Conservation (phyloP, 2,888 invertebrate species). For the Lithophane leautieri region DNA sequence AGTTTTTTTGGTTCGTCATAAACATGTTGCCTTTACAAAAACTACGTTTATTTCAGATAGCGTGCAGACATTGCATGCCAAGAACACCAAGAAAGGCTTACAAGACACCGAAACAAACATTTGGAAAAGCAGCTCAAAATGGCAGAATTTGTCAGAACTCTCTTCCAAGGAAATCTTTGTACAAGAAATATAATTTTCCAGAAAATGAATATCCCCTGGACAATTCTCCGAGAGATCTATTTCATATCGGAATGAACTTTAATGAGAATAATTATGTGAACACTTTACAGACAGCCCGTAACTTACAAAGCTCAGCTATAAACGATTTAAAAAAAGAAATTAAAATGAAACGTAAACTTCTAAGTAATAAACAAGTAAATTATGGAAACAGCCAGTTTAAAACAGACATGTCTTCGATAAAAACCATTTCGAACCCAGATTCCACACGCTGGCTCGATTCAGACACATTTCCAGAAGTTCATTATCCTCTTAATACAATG, state of each 20-base stretch:
- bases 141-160: slow-evolving; percentile 14
- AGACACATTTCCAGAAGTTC: slow-evolving; percentile 79
- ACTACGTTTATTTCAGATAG: slow-evolving; percentile 71
- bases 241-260: slow-evolving; percentile 28
- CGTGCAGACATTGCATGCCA: slow-evolving; percentile 68
- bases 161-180: slow-evolving; percentile 48
- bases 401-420: slow-evolving; percentile 23
- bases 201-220: slow-evolving; percentile 73
- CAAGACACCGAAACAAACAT: slow-evolving; percentile 31
- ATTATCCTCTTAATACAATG: slow-evolving; percentile 78
- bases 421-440: slow-evolving; percentile 15
- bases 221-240: slow-evolving; percentile 41
- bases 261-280: slow-evolving; percentile 27
- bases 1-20: not conserved
- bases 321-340: slow-evolving; percentile 67
- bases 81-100: slow-evolving; percentile 56
- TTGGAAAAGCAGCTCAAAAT: slow-evolving; percentile 35
- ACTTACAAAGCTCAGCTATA: slow-evolving; percentile 40
- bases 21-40: not conserved
- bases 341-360: slow-evolving; percentile 65
- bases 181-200: slow-evolving; percentile 74
- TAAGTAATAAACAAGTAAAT: slow-evolving; percentile 39
- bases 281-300: slow-evolving; percentile 1
- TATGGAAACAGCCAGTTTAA: slow-evolving; percentile 31
- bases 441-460: slow-evolving; percentile 63